Percentiles rank a stretch among this genome's conserved stretches.
phyloP scores from a whole-genome alignment of 2,888 invertebrate genomes.

The Cyclophora albipunctata region DNA sequence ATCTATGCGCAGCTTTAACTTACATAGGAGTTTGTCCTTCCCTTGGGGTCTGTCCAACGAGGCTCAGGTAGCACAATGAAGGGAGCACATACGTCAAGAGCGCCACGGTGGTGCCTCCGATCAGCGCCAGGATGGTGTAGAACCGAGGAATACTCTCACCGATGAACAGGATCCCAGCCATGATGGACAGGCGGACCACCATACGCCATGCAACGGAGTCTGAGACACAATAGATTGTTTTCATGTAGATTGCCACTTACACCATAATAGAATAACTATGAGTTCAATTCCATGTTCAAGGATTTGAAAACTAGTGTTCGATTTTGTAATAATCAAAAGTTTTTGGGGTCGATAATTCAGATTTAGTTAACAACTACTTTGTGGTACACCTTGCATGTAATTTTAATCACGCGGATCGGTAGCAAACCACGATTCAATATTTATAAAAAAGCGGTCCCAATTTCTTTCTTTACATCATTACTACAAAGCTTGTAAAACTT shows the following conservation, averaged over 20 bases:
- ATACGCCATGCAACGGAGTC: constrained; percentile 78
- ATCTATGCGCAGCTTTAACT: constrained; percentile 16
- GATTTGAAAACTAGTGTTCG: too few species aligned
- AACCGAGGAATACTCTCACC: constrained; percentile 82
- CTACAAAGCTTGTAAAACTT: too few species aligned
- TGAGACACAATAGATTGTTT: constrained; percentile 27
- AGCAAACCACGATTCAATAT: too few species aligned
- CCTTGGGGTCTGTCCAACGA: constrained; percentile 59
- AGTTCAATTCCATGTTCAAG: too few species aligned
- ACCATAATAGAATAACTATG: too few species aligned
- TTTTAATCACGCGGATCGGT: too few species aligned
- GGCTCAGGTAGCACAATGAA: constrained; percentile 78
- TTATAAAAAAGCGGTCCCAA: too few species aligned
- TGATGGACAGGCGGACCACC: constrained; percentile 71
- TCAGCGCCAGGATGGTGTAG: constrained; percentile 79
- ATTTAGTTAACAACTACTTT: too few species aligned
- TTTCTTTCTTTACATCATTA: too few species aligned
- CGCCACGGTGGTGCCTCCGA: constrained; percentile 82
- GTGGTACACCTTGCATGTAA: too few species aligned
- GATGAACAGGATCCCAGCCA: constrained; percentile 76
- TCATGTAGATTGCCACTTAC: neutral
- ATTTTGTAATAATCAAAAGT: too few species aligned
- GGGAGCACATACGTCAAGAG: constrained; percentile 81
- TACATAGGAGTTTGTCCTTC: constrained; percentile 45
- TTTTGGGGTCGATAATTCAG: too few species aligned